Evolutionary conservation across 2,888 invertebrate genomes (phyloP), one percentile per base, ranked within the genome.

Genomic region (Steinernema carpocapsae): DNA sequence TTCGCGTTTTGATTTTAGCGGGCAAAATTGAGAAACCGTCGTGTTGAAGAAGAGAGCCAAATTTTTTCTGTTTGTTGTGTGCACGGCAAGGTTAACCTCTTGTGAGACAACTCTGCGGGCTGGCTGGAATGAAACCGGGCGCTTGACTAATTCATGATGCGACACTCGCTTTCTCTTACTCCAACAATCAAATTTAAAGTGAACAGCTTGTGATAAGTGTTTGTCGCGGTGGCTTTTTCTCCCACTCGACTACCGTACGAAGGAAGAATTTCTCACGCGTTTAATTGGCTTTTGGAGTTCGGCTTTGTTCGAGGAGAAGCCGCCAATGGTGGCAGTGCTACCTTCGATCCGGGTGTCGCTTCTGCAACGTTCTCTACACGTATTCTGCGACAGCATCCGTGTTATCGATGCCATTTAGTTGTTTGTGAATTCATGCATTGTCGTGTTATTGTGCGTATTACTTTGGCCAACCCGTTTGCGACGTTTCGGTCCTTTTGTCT

Each of bases 71-170:
- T 64, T 64, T 64, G 64, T 32, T 32, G 14, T 32, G 17, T 32
- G 1, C 29, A 32, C 26, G 29, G n/a, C 19, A 3, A 48, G 14
- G 6, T 48, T 64, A 64, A 6, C 32, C 64, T 12, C 64, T 17
- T 19, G 2, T 19, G 14, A 48, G 32, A 19, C 64, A 64, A 32
- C 29, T 64, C 7, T 3, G 14, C 26, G 17, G 32, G 19, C 10
- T 7, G 32, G 64, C 10, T 32, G 22, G 32, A 64, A 29, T 1
- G 19, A 26, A 26, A 17, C 26, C 48, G 19, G 19, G 19, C 48
- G 37, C 37, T 6, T 64, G 32, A 64, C 64, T 64, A 29, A 64
- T 64, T 64, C 64, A 64, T 64, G 64, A 64, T 26, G 22, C 64
- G 26, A 32, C 64, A 26, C 64, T 64, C 64, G 64, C 24, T 17